A percentile compares a stretch with the other conserved stretches of the same genome.
Evolutionary conservation across 2,888 invertebrate genomes (phyloP).

Genomic region (Celastrina argiolus): DNA sequence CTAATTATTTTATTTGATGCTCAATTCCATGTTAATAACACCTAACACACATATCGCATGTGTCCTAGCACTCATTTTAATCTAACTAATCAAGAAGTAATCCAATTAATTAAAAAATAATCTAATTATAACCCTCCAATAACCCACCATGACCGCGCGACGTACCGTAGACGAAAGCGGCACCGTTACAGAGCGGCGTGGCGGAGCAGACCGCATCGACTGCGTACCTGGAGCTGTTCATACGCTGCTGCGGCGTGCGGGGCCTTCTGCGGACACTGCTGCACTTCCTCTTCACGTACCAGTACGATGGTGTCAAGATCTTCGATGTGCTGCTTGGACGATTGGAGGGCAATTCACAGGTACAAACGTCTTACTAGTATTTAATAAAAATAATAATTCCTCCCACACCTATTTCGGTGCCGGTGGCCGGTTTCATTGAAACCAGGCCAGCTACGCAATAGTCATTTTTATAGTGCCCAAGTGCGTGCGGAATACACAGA

Average conservation of each 20-base stretch:
- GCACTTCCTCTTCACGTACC: slow-evolving; percentile 88
- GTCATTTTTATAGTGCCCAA: too few species aligned
- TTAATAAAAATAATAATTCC: too few species aligned
- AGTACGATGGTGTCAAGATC: slow-evolving; percentile 90
- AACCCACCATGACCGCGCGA: slow-evolving; percentile 31
- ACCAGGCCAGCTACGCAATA: too few species aligned
- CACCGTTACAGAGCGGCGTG: slow-evolving; percentile 86
- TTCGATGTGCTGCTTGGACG: slow-evolving; percentile 89
- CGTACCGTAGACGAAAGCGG: slow-evolving; percentile 62
- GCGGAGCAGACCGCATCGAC: slow-evolving; percentile 95
- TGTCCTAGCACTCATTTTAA: slow-evolving; percentile 2
- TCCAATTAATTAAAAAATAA: not conserved
- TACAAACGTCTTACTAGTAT: slow-evolving; percentile 45
- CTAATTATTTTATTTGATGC: too few species aligned
- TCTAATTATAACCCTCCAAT: slow-evolving; percentile 25
- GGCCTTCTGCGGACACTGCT: slow-evolving; percentile 89
- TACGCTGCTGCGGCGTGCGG: slow-evolving; percentile 91
- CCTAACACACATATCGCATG: slow-evolving; percentile 10
- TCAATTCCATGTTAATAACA: not conserved
- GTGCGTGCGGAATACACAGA: too few species aligned
- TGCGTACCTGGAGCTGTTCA: slow-evolving; percentile 93
- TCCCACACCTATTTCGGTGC: too few species aligned
- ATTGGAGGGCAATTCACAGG: slow-evolving; percentile 85
- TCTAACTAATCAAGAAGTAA: not conserved
- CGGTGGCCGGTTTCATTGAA: too few species aligned